Base-by-base conservation (phyloP, 2,888 invertebrate species). In the Thera obeliscata region DNA sequence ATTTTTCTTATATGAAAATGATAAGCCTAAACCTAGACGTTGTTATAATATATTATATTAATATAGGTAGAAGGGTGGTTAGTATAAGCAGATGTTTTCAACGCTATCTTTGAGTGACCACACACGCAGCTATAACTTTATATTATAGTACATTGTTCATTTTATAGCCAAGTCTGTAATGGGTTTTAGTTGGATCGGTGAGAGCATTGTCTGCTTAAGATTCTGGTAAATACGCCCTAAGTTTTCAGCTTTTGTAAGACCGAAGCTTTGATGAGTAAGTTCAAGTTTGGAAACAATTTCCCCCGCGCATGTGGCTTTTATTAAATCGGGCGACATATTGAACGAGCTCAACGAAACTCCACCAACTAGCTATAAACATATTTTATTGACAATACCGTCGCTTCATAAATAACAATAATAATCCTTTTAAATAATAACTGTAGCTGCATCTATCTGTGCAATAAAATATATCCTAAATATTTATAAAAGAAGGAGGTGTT, bases 1-100 rank as follows among this genome's bases (percentile, higher is more conserved):
- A 90, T 91, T 88, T 87, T 86, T 87, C 87, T 91, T 90, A 90
- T 90, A 90, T 87, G 90, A 91, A 90, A 91, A 89, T 84, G 22
- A 7, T 43, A 81, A 52, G 84, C 85, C 0, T 61, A 12, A 3
- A 41, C 22, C 22, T 22, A 22, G 22, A 22, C 22, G 22, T 22
- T 22, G 22, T 22, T 22, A 22, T 22, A 22, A 22, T 22, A 22
- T 22, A 22, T 22, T 22, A 22, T 22, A 22, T 22, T 22, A 22
- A 1, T 22, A 22, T 22, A 22, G 22, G 22, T 22, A 22, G 22
- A 22, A 22, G 22, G 22, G 22, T 22, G 22, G 22, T 22, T 1
- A 22, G 22, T 22, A 22, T 22, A 22, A 22, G 22, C 1, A 22
- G 22, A 22, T 22, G 22, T 22, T 22, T 22, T 22, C 22, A 22